Conservation (phyloP, 2,888 invertebrate genomes). For the Heteropelma amictum region DNA sequence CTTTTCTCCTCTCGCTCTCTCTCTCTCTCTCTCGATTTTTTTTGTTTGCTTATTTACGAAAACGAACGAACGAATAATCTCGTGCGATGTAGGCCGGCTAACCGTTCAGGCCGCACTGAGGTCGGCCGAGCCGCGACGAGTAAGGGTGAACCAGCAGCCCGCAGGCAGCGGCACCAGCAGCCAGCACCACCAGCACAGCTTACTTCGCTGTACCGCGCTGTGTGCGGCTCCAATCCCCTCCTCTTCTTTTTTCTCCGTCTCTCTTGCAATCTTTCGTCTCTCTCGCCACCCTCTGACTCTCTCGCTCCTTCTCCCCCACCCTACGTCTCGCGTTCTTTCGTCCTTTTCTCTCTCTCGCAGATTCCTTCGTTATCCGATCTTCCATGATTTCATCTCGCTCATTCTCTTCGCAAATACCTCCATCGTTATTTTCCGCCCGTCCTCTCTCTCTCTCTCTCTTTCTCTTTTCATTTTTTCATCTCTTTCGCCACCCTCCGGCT, state of each 20-base stretch:
- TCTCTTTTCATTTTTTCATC: conserved; percentile 25
- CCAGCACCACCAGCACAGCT: conserved; percentile 64
- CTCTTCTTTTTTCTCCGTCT: conserved; percentile 47
- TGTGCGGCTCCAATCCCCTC: conserved; percentile 56
- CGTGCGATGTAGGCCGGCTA: conserved; percentile 75
- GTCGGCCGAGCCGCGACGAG: conserved; percentile 65
- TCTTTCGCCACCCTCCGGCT: not conserved
- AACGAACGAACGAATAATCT: conserved; percentile 54
- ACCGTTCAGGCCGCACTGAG: conserved; percentile 77
- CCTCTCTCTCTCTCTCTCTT: conserved; percentile 3
- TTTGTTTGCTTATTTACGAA: conserved; percentile 18
- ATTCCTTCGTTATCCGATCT: conserved; percentile 44
- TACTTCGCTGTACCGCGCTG: conserved; percentile 57
- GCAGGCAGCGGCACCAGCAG: conserved; percentile 48
- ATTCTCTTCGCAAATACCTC: not conserved
- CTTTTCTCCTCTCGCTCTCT: not conserved
- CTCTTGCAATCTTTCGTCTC: not conserved
- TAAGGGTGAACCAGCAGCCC: conserved; percentile 67
- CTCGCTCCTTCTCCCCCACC: not conserved
- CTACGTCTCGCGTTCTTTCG: conserved; percentile 17
- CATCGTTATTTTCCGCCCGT: not conserved
- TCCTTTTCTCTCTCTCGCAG: not conserved
- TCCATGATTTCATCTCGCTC: conserved; percentile 20
- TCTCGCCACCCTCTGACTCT: conserved; percentile 3
- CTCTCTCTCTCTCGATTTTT: not conserved